Conservation (phyloP, 2,797 vertebrate species). For the Agapornis canus region DNA sequence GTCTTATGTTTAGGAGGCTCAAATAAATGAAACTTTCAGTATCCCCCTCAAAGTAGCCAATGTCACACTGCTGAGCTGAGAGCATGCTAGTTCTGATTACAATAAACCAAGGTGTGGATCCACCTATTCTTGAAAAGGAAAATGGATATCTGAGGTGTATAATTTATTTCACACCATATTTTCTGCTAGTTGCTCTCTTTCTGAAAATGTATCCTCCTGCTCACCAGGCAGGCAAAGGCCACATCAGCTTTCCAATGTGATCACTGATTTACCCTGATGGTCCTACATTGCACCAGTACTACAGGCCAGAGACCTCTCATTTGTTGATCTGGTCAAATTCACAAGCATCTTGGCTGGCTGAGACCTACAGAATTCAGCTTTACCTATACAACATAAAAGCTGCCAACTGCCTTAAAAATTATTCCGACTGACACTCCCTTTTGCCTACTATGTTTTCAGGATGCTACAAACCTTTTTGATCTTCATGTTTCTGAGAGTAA, state of each 20-base stretch:
- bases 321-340: background rate
- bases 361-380: background rate
- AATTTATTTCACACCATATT: background rate
- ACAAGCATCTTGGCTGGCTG: background rate
- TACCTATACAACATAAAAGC: background rate
- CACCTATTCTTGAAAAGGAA: background rate
- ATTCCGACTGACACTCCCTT: background rate
- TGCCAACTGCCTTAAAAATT: background rate
- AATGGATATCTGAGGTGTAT: background rate
- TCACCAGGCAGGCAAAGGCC: background rate
- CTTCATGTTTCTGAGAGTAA: slow-evolving; percentile 88
- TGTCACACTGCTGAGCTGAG: background rate
- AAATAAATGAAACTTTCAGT: background rate
- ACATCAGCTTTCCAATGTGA: background rate
- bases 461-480: slow-evolving; percentile 86
- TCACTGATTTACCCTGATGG: background rate
- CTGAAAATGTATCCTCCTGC: background rate
- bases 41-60: background rate
- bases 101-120: background rate
- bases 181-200: background rate
- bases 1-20: background rate
- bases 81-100: background rate
- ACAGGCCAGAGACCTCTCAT: background rate
- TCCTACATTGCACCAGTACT: background rate
- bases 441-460: background rate